phyloP scores from a whole-genome alignment of 1,140 invertebrate genomes.

The Brachionus rotundiformis region DNA sequence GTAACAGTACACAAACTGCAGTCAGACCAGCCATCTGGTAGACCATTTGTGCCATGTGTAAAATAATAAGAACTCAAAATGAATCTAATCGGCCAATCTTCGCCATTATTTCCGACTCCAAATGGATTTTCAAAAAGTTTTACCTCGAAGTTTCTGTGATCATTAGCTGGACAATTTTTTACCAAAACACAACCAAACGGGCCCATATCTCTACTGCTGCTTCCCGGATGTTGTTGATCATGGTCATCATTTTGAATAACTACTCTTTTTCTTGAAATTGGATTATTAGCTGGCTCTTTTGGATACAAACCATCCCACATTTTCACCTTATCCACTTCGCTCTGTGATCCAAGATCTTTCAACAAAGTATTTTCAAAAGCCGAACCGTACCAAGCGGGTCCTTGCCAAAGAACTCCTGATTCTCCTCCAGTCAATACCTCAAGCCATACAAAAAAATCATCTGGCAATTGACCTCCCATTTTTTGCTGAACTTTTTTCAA shows the following conservation, averaged over 20 bases:
- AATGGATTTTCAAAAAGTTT: slow-evolving; percentile 40
- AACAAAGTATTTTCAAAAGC: slow-evolving; percentile 36
- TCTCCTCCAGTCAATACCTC: slow-evolving; percentile 50
- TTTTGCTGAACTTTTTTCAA: slow-evolving; percentile 47
- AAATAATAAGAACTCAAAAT: slow-evolving; percentile 51
- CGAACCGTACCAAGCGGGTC: slow-evolving; percentile 48
- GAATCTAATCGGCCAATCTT: slow-evolving; percentile 51
- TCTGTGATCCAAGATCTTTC: slow-evolving; percentile 38
- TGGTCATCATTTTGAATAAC: slow-evolving; percentile 53
- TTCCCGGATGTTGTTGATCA: slow-evolving; percentile 51
- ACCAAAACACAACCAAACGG: slow-evolving; percentile 45
- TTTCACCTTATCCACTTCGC: slow-evolving; percentile 49
- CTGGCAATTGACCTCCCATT: slow-evolving; percentile 51
- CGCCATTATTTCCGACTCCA: slow-evolving; percentile 35
- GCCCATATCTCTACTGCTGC: slow-evolving; percentile 41
- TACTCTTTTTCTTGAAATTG: slow-evolving; percentile 35
- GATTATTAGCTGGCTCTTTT: slow-evolving; percentile 45
- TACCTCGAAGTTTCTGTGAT: slow-evolving; percentile 49
- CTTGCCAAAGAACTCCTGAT: slow-evolving; percentile 35
- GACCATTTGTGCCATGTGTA: slow-evolving; percentile 35
- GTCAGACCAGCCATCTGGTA: slow-evolving; percentile 44
- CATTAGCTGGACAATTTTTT: slow-evolving; percentile 34
- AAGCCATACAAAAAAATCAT: slow-evolving; percentile 52
- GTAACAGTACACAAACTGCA: slow-evolving; percentile 45
- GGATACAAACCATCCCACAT: slow-evolving; percentile 52